Evolutionary conservation across 2,888 invertebrate genomes (phyloP).

Genomic region (Luperina testacea): DNA sequence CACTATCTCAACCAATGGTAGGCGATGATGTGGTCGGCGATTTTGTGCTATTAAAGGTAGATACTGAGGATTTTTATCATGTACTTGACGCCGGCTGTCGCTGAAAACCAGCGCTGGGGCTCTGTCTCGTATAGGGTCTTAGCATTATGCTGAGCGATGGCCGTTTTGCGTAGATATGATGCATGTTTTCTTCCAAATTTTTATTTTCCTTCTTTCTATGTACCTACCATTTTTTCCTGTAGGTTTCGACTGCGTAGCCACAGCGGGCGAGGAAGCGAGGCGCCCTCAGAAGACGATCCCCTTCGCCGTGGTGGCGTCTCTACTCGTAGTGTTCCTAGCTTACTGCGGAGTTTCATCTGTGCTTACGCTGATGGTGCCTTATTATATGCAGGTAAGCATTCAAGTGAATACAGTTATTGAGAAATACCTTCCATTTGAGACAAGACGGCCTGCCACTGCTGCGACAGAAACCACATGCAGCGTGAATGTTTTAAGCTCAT

Average conservation of each 20-base stretch:
- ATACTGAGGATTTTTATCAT: background rate
- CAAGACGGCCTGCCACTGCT: background rate
- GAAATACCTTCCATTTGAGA: background rate
- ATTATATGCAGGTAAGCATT: slow-evolving; percentile 91
- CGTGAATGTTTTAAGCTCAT: background rate
- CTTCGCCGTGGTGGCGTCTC: slow-evolving; percentile 95
- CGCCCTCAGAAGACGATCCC: slow-evolving; percentile 97
- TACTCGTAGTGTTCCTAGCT: slow-evolving; percentile 95
- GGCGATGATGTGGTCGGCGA: too few species aligned
- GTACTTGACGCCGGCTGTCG: too few species aligned
- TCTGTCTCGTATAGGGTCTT: too few species aligned
- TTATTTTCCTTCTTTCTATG: too few species aligned
- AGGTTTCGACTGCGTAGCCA: slow-evolving; percentile 97
- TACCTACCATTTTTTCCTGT: background rate
- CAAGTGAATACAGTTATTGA: background rate
- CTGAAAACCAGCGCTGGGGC: too few species aligned
- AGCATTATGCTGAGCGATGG: too few species aligned
- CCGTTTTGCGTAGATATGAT: too few species aligned
- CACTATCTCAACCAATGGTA: too few species aligned
- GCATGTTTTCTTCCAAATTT: too few species aligned
- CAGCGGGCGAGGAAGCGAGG: slow-evolving; percentile 97
- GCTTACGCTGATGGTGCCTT: slow-evolving; percentile 96
- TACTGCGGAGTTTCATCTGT: slow-evolving; percentile 97
- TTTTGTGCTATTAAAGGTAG: too few species aligned
- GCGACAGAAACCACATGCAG: background rate